Base-by-base conservation (phyloP, 2,888 invertebrate genomes). In the Conistra vaccinii region DNA sequence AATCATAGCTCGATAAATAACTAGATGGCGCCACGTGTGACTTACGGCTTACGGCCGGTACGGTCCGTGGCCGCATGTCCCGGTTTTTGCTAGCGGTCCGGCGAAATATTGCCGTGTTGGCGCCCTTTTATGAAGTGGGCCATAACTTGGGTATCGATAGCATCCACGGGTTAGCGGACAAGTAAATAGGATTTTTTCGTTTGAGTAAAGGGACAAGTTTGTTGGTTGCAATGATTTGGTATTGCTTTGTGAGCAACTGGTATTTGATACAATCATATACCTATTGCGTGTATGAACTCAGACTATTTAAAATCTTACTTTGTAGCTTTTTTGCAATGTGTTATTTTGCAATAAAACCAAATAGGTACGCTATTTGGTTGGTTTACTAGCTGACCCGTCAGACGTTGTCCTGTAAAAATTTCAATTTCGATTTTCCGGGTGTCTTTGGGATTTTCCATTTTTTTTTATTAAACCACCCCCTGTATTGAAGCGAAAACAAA, bases 1-100 rank as follows among this genome's bases (percentile, higher is more conserved):
- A 90, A 91, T 91, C 90, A 90, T 90, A 88, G 76, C 79, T 83
- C 86, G 81, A 89, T 90, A 90, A 90, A 91, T 88, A 90, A 90
- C 78, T 76, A 83, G 83, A 85, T 83, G 79, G 80, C 70, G 60
- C 69, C 83, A 81, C 85, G 76, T 86, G 83, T 88, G 86, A 88
- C 86, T 85, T 86, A 87, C 84, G 81, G 82, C 82, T 78, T 66
- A 60, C 51, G 71, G 39, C 61, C 78, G 45, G 63, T 32, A 66
- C 58, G 72, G 58, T 69, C 55, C 45, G 69, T 48, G 61, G 45
- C 63, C 76, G 55, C 66, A 66, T 61, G 77, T 63, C 65, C 77
- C 68, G 78, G 35, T 77, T 74, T 74, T 78, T 62, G 42, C 60
- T 12, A 20, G 42, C 35, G 20, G 61, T 29, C 71, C 57, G 45